phyloP scores from a whole-genome alignment of 2,113 vertebrate genomes.

The Pituophis catenifer region DNA sequence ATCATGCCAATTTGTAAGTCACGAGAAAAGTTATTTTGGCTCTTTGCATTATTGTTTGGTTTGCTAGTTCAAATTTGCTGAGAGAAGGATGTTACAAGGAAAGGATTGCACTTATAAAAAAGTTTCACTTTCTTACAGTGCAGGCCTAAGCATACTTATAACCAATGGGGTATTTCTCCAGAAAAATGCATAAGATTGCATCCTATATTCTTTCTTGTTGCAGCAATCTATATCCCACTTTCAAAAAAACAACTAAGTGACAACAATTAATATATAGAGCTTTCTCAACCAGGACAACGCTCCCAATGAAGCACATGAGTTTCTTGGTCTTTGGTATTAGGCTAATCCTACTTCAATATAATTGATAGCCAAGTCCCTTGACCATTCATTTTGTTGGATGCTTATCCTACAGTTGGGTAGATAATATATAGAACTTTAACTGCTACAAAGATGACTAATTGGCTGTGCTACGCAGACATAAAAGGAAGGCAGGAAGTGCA shows the following conservation, averaged over 20 bases:
- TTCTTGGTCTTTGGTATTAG: neutral
- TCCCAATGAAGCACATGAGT: neutral
- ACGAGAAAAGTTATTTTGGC: neutral
- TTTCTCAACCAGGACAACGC: neutral
- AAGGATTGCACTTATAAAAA: neutral
- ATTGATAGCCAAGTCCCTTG: neutral
- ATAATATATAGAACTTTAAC: too few relatives aligned
- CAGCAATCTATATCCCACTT: neutral
- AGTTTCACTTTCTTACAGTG: neutral
- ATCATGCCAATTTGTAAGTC: neutral
- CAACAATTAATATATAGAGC: neutral
- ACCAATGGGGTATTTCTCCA: neutral
- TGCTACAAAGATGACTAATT: too few relatives aligned
- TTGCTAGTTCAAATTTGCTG: neutral
- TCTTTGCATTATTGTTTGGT: neutral
- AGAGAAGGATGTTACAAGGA: neutral
- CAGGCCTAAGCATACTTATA: neutral
- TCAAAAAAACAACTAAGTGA: neutral
- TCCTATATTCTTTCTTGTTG: neutral
- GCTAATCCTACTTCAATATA: neutral
- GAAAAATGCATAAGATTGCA: neutral
- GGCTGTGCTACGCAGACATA: too few relatives aligned
- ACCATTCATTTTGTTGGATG: neutral
- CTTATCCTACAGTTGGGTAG: too few relatives aligned
- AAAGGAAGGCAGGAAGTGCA: too few relatives aligned